Percentiles rank a stretch among this genome's conserved stretches.
phyloP scores from a whole-genome alignment of 2,888 invertebrate species.

The Baccha elongata region DNA sequence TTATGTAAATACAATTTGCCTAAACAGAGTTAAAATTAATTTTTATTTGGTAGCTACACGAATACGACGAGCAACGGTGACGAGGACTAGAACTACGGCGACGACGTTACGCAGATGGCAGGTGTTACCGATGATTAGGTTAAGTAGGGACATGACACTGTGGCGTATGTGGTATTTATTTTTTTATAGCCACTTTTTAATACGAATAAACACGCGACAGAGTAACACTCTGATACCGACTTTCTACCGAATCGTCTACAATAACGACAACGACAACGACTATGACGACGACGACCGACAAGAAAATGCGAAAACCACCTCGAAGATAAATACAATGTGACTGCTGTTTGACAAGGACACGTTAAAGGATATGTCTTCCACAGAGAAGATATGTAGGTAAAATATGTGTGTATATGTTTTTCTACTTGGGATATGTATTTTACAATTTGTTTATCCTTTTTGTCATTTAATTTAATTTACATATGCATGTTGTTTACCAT shows the following conservation, averaged over 20 bases:
- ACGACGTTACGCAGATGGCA: slow-evolving; percentile 27
- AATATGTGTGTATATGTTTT: too few species aligned
- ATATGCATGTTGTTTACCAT: slow-evolving; percentile 34
- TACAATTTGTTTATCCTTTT: slow-evolving; percentile 28
- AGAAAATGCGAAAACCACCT: slow-evolving; percentile 7
- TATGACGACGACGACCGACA: slow-evolving; percentile 4
- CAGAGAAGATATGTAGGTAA: slow-evolving; percentile 16
- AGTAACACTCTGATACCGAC: not conserved
- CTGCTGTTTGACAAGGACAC: slow-evolving; percentile 46
- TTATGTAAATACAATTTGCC: slow-evolving; percentile 62
- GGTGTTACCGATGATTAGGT: slow-evolving; percentile 54
- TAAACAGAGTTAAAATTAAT: slow-evolving; percentile 34
- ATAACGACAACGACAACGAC: slow-evolving; percentile 4
- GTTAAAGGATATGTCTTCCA: slow-evolving; percentile 41
- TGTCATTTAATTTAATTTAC: slow-evolving; percentile 42
- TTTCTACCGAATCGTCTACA: slow-evolving; percentile 3
- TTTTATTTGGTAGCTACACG: slow-evolving; percentile 26
- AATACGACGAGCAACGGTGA: not conserved
- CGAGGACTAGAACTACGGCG: not conserved
- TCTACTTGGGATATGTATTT: slow-evolving; percentile 47
- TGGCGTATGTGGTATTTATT: slow-evolving; percentile 61
- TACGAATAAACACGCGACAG: slow-evolving; percentile 55
- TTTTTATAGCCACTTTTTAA: slow-evolving; percentile 33
- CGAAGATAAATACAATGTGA: slow-evolving; percentile 27
- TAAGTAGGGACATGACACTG: slow-evolving; percentile 45